A percentile compares a stretch with the other conserved stretches of the same genome.
Evolutionary conservation across 1,140 invertebrate genomes (phyloP).

Genomic region (Drosophila quadrilineata): DNA sequence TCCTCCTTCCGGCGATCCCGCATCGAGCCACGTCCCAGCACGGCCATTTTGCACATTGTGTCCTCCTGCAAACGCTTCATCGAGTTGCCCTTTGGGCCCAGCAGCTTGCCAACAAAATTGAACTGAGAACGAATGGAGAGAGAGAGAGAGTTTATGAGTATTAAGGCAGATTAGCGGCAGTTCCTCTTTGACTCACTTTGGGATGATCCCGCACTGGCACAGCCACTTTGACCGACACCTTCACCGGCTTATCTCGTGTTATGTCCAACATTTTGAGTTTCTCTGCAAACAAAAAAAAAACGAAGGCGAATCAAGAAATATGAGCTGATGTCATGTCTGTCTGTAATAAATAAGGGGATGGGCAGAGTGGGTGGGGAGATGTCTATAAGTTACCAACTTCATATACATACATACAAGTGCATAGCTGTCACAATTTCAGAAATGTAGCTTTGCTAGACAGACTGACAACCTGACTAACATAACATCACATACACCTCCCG

Average conservation of each 20-base stretch:
- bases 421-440: no score
- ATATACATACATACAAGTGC: no score
- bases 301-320: no score
- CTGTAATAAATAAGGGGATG: no score
- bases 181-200: constrained; percentile 84
- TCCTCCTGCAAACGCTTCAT: constrained; percentile 94
- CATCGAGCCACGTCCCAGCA: constrained; percentile 94
- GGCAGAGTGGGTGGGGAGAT: no score
- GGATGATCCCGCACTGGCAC: constrained; percentile 92
- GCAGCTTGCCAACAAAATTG: constrained; percentile 95
- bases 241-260: constrained; percentile 90
- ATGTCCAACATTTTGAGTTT: constrained; percentile 88
- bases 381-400: no score
- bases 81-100: constrained; percentile 95
- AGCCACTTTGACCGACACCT: constrained; percentile 89
- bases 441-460: no score
- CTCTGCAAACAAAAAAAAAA: constrained; percentile 42
- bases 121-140: constrained; percentile 84
- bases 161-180: not conserved
- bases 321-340: no score
- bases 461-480: no score
- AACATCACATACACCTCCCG: no score
- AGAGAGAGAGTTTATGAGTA: constrained; percentile 11
- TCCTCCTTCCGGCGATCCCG: constrained; percentile 95
- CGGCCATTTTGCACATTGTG: constrained; percentile 96